phyloP scores from a whole-genome alignment of 2,797 vertebrate genomes.

The Galaxias olidus region DNA sequence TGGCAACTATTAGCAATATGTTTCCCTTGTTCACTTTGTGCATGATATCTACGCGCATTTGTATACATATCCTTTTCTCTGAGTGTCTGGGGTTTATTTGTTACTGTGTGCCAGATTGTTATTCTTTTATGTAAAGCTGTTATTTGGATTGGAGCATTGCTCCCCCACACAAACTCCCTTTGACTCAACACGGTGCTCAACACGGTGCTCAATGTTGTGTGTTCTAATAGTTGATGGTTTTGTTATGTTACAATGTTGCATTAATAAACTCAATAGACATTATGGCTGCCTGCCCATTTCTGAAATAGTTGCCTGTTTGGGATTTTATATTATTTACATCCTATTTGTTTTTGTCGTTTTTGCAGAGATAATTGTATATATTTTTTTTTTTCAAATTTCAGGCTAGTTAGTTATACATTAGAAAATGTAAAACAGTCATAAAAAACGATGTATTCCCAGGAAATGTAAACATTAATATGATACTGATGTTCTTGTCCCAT shows the following conservation, averaged over 20 bases:
- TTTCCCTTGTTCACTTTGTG: no score
- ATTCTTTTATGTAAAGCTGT: no score
- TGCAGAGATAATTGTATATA: not conserved
- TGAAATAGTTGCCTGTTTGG: constrained; percentile 18
- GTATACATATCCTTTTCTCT: no score
- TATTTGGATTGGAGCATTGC: no score
- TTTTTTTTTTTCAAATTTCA: not conserved
- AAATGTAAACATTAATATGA: constrained; percentile 4
- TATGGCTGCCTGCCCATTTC: constrained; percentile 17
- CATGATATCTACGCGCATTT: no score
- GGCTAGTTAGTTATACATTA: constrained; percentile 31
- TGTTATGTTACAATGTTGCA: constrained; percentile 5
- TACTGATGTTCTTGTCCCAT: no score
- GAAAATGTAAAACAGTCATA: constrained; percentile 13
- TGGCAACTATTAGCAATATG: no score
- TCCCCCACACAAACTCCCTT: no score
- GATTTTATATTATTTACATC: constrained; percentile 4
- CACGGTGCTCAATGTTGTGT: constrained; percentile 9
- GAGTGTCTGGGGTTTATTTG: no score
- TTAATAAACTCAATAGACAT: constrained; percentile 7
- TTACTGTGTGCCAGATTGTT: no score
- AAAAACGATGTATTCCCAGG: constrained; percentile 26
- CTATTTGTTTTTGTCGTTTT: constrained; percentile 1
- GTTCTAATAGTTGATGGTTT: not conserved
- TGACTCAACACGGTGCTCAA: not conserved